A percentile compares a stretch with the other conserved stretches of the same genome.
Evolutionary conservation across 2,888 invertebrate species (phyloP).

Genomic region (Parascotia fuliginaria): DNA sequence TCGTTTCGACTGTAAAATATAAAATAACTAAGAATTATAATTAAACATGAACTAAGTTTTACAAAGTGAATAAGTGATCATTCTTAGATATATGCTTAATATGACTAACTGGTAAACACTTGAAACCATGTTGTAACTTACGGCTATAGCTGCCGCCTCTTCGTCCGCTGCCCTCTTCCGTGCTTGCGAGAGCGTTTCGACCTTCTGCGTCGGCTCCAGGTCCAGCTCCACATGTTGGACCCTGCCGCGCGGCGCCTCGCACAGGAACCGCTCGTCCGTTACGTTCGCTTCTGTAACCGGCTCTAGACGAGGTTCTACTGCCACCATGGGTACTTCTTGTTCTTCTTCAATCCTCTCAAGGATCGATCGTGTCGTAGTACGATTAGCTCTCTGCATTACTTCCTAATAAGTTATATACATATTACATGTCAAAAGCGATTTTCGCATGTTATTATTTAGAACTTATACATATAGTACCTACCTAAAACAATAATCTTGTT

Average conservation of each 20-base stretch:
- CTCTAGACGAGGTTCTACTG: conserved; percentile 19
- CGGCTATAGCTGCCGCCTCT: conserved; percentile 22
- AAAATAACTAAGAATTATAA: too few relatives aligned
- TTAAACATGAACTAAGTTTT: too few relatives aligned
- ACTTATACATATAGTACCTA: too few relatives aligned
- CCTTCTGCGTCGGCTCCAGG: conserved; percentile 64
- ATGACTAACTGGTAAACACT: too few relatives aligned
- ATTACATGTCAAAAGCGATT: too few relatives aligned
- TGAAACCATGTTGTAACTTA: conserved; percentile 40
- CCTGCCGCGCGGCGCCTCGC: conserved; percentile 24
- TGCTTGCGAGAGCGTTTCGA: conserved; percentile 48
- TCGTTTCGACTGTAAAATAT: conserved; percentile 58
- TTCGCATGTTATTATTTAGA: too few relatives aligned
- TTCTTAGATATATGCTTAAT: too few relatives aligned
- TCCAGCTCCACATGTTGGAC: conserved; percentile 45
- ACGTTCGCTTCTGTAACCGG: conserved; percentile 25
- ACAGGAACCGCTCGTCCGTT: conserved; percentile 23
- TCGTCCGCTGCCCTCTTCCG: conserved; percentile 40
- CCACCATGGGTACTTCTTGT: conserved; percentile 30
- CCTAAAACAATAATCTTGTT: too few relatives aligned
- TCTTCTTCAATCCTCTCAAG: conserved; percentile 52
- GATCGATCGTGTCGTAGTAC: conserved; percentile 19
- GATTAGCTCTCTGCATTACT: conserved; percentile 35
- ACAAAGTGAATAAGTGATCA: too few relatives aligned
- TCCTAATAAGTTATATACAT: too few relatives aligned